Conservation (phyloP, 2,888 invertebrate genomes). For the Diaphora mendica region DNA sequence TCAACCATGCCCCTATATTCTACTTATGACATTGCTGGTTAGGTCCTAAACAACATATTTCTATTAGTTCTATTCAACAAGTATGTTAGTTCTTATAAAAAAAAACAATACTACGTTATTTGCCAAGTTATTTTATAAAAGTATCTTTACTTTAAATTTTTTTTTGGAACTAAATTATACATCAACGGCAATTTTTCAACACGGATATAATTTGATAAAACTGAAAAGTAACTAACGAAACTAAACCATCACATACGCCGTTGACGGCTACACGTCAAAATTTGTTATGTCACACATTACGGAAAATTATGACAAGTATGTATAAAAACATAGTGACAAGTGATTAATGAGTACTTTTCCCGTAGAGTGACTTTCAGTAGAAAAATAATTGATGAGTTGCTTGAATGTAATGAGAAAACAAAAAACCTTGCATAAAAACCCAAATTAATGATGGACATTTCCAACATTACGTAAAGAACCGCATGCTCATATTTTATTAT, state of each 20-base stretch:
- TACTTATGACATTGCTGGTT: not conserved
- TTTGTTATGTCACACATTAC: not conserved
- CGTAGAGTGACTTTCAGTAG: not conserved
- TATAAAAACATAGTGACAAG: slow-evolving; percentile 13
- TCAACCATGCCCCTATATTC: no score
- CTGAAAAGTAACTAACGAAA: not conserved
- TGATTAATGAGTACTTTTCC: slow-evolving; percentile 3
- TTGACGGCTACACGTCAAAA: not conserved
- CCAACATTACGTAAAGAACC: not conserved
- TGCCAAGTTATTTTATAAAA: not conserved
- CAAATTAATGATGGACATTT: not conserved
- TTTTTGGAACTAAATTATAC: not conserved
- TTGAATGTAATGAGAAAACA: not conserved
- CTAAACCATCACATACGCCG: not conserved
- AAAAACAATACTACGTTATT: no score
- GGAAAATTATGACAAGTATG: slow-evolving; percentile 6
- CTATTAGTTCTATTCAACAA: no score
- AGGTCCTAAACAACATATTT: not conserved
- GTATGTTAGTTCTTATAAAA: not conserved
- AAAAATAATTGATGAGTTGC: slow-evolving; percentile 4
- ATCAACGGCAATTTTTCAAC: not conserved
- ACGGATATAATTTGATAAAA: not conserved
- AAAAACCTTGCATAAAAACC: not conserved
- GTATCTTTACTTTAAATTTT: not conserved
- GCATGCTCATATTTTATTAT: not conserved